These are phyloP conservation scores for Patella depressa DNA, from an alignment of 2,888 invertebrate genomes.

Conservation along the genomic window DNA sequence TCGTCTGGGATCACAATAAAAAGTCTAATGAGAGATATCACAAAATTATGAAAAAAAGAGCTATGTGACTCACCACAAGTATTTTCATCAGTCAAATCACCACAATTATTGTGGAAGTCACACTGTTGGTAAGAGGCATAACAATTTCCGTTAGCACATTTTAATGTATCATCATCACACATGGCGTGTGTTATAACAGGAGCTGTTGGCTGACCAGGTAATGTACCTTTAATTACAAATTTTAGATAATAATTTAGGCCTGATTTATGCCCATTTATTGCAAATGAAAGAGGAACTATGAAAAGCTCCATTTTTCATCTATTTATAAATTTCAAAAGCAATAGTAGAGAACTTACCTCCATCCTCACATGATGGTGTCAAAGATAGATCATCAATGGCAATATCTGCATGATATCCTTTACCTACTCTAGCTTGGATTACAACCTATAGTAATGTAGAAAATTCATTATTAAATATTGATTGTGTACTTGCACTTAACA, in stretches of 20 bases:
- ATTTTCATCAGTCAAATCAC: slow-evolving; percentile 54
- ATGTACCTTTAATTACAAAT: slow-evolving; percentile 31
- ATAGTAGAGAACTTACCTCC: slow-evolving; percentile 32
- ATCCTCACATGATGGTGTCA: slow-evolving; percentile 57
- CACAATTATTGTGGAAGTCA: slow-evolving; percentile 58
- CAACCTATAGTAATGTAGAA: slow-evolving; percentile 39
- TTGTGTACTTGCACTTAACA: neutral
- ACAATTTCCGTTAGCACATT: slow-evolving; percentile 51
- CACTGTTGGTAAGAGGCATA: slow-evolving; percentile 44
- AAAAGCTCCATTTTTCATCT: neutral
- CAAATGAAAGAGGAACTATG: neutral
- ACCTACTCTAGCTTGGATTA: slow-evolving; percentile 56
- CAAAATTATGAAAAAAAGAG: too few relatives aligned
- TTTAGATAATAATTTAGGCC: neutral
- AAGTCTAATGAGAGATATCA: too few relatives aligned
- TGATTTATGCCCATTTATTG: neutral
- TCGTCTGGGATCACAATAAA: too few relatives aligned
- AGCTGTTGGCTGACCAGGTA: slow-evolving; percentile 50
- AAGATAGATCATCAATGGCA: slow-evolving; percentile 62
- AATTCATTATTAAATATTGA: neutral
- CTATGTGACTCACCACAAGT: slow-evolving; percentile 48
- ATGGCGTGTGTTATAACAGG: slow-evolving; percentile 40
- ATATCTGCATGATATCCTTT: slow-evolving; percentile 55
- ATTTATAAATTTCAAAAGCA: neutral
- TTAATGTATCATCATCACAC: slow-evolving; percentile 42